Percentiles rank a stretch among this genome's conserved stretches.
phyloP scores from a whole-genome alignment of 2,113 vertebrate genomes.

The Sapayoa aenigma region DNA sequence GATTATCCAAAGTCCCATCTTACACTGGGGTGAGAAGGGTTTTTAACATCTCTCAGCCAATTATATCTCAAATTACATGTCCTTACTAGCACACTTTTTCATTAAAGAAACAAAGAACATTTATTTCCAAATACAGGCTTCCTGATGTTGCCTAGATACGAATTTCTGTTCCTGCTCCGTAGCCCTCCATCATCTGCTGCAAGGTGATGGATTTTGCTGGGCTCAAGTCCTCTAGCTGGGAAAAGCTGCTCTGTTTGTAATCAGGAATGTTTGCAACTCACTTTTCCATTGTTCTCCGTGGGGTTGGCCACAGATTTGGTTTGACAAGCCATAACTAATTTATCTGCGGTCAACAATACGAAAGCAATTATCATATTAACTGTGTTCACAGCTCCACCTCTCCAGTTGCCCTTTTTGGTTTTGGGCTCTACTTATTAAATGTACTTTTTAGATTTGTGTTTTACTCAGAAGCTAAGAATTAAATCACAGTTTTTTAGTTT shows the following conservation, averaged over 20 bases:
- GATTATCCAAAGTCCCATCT: background rate
- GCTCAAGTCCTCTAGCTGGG: background rate
- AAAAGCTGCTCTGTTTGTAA: background rate
- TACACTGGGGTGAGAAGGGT: background rate
- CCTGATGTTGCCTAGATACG: slow-evolving; percentile 27
- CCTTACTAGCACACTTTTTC: background rate
- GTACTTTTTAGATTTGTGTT: background rate
- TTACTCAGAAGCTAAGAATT: background rate
- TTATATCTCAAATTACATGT: background rate
- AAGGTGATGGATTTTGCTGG: background rate
- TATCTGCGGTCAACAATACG: background rate
- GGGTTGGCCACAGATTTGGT: background rate
- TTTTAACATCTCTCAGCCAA: background rate
- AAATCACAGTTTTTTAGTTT: background rate
- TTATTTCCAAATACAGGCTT: background rate
- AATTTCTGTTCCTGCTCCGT: background rate
- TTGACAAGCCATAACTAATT: slow-evolving; percentile 43
- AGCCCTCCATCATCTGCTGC: background rate
- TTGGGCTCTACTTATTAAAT: background rate
- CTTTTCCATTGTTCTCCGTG: background rate
- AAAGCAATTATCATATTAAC: slow-evolving; percentile 11
- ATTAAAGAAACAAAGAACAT: background rate
- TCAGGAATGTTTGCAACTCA: background rate
- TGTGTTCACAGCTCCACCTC: background rate
- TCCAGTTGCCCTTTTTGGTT: background rate